Evolutionary conservation across 2,797 vertebrate genomes (phyloP), one percentile per base, ranked within the genome.

Genomic region (Loris lydekkerianus): DNA sequence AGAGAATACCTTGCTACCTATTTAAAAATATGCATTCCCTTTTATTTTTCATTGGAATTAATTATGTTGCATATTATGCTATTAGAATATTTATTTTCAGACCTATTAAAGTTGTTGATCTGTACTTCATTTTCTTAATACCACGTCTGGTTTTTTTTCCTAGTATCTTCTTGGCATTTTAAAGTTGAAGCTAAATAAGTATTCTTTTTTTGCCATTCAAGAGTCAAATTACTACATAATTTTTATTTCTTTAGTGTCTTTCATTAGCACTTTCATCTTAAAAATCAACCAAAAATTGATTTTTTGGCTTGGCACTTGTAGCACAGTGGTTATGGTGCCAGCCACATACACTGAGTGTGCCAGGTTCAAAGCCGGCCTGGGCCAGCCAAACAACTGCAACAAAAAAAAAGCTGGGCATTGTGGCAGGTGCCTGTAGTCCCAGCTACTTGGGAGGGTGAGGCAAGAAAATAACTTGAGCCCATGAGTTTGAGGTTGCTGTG

Each of bases 261-360:
- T 93, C 25, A 84, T 70, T 94, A 67, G 46, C 27, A 91, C 61
- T 85, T 84, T 87, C 92, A 23, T 80, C 58, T 78, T 89, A 95
- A 88, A 89, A 89, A 87, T 77, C 89, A 37, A 67, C 90, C 46
- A 82, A 77, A 53, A 76, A 60, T 85, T 86, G 29, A 49, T 61
- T 84, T 96, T 95, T 86, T 53, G 49, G 49, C 49, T 15, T 14
- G 14, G 14, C 1, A 1, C 49, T 4, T 5, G 4, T 53, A 53
- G 14, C 49, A 53, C 0, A 13, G 49, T 53, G 14, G 49, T 53
- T 53, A 53, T 53, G 49, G 49, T 4, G 14, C 49, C 49, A 53
- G 49, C 49, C 49, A 53, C 14, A 53, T 15, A 53, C 14, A 53
- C 49, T 3, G 14, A 53, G 14, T 14, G 49, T 53, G 49, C 14